These are phyloP conservation scores for Limenitis camilla DNA, from an alignment of 2,888 invertebrate species.

Conservation along the genomic window DNA sequence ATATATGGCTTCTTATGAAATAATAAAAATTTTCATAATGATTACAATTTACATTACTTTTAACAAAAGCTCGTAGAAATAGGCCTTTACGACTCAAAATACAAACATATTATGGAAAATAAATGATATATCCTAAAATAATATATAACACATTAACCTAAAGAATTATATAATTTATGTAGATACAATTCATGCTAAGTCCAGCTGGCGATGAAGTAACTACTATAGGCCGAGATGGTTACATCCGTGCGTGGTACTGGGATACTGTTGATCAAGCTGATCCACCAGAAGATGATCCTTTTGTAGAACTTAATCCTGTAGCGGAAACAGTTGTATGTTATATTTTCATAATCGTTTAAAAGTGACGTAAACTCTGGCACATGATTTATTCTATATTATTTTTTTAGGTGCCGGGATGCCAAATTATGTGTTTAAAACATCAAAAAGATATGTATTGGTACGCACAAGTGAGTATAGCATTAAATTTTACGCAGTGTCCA, in stretches of 20 bases:
- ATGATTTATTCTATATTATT: not conserved
- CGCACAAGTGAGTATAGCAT: slow-evolving; percentile 78
- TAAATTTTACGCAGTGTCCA: not conserved
- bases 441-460: slow-evolving; percentile 77
- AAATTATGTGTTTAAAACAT: slow-evolving; percentile 64
- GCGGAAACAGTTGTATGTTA: slow-evolving; percentile 81
- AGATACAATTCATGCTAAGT: slow-evolving; percentile 68
- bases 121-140: too few relatives aligned
- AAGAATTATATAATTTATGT: slow-evolving; percentile 31
- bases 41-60: too few relatives aligned
- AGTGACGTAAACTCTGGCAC: not conserved
- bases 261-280: slow-evolving; percentile 92
- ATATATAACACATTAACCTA: not conserved
- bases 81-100: too few relatives aligned
- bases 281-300: slow-evolving; percentile 84
- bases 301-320: slow-evolving; percentile 89
- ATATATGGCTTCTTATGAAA: not conserved
- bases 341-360: not conserved
- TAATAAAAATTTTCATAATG: not conserved
- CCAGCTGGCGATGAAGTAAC: slow-evolving; percentile 61
- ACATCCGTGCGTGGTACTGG: slow-evolving; percentile 90
- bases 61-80: too few relatives aligned
- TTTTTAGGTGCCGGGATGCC: slow-evolving; percentile 58
- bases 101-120: too few relatives aligned
- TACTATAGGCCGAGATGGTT: slow-evolving; percentile 81